These are phyloP conservation scores for Schizaphis graminum DNA, from an alignment of 2,888 invertebrate species.

Conservation along the genomic window DNA sequence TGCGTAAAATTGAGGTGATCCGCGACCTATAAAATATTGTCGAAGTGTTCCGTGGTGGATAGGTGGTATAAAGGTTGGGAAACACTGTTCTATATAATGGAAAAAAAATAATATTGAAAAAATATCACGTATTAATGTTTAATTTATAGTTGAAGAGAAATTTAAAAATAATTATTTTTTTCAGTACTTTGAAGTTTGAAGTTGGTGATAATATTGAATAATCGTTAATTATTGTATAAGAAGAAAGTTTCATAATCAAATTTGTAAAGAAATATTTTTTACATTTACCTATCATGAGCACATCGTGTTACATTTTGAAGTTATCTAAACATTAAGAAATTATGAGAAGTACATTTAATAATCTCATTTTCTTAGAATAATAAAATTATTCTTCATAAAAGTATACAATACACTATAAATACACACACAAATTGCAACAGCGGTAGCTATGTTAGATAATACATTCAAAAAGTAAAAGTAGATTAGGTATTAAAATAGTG, in stretches of 20 bases:
- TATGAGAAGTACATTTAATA: background rate
- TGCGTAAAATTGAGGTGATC: no score
- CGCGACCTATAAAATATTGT: no score
- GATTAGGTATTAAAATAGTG: background rate
- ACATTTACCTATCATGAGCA: background rate
- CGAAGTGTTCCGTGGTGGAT: no score
- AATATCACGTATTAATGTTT: background rate
- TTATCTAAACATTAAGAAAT: background rate
- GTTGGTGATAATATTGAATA: background rate
- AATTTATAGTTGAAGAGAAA: background rate
- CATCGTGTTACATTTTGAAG: background rate
- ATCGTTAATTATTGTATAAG: background rate
- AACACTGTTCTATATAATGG: background rate
- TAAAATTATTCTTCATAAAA: background rate
- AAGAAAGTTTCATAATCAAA: background rate
- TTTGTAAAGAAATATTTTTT: background rate
- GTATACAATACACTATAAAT: background rate
- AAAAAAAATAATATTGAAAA: background rate
- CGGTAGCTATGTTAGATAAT: background rate
- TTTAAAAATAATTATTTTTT: background rate
- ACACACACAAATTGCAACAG: background rate
- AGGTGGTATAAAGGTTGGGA: no score
- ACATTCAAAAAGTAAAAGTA: slow-evolving; percentile 9
- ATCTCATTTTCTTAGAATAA: background rate
- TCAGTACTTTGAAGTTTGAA: background rate